phyloP scores from a whole-genome alignment of 1,140 invertebrate species.

The Drosophila persimilis region DNA sequence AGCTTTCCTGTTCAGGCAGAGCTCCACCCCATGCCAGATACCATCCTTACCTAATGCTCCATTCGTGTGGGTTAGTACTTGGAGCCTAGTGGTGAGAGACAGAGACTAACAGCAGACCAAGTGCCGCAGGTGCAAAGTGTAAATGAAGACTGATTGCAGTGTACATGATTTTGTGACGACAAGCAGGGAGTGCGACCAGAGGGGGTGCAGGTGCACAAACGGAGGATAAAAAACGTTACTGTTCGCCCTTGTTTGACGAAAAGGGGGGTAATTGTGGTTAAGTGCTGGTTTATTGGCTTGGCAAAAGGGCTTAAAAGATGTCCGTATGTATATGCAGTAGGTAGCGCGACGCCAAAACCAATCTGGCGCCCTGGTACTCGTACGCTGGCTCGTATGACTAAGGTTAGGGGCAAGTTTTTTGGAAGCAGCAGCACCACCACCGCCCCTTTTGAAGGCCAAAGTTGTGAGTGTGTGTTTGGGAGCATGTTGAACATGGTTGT shows the following conservation, averaged over 20 bases:
- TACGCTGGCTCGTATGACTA: constrained; percentile 23
- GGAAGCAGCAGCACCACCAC: not conserved
- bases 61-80: constrained; percentile 51
- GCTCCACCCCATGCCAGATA: constrained; percentile 4
- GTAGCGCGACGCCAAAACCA: constrained; percentile 36
- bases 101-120: constrained; percentile 48
- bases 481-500: constrained; percentile 18
- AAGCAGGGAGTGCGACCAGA: constrained; percentile 23
- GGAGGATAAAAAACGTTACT: constrained; percentile 60
- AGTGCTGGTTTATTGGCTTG: constrained; percentile 79
- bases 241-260: constrained; percentile 68
- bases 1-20: constrained; percentile 1
- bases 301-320: constrained; percentile 76
- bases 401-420: constrained; percentile 55
- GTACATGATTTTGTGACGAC: constrained; percentile 41
- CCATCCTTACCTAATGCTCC: constrained; percentile 16
- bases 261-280: constrained; percentile 80
- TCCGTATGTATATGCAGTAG: constrained; percentile 52
- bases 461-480: not conserved
- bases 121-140: constrained; percentile 78
- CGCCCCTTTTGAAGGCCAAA: constrained; percentile 5
- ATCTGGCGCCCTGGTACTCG: constrained; percentile 3
- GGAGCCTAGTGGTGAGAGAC: constrained; percentile 8
- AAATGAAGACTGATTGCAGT: constrained; percentile 81
- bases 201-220: not conserved